Base-by-base conservation (phyloP, 2,888 invertebrate genomes). In the Sturmia bella region DNA sequence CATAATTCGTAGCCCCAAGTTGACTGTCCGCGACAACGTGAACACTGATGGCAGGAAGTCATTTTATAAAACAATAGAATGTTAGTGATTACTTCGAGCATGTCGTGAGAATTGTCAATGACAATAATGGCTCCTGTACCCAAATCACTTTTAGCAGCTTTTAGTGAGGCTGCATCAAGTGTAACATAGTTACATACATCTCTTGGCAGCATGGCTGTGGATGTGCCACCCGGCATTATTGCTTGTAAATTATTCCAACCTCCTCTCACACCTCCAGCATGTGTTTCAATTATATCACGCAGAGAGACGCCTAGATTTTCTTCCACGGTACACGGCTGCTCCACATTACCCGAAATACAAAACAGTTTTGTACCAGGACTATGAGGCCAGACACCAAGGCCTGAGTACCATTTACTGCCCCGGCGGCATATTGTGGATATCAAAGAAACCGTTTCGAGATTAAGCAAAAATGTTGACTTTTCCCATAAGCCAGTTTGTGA, bases 111-210 rank as follows among this genome's bases (percentile, higher is more conserved):
- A 86, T 96, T 96, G 92, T 98, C 97, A 97, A 99, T 98, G 5
- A 99, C 99, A 86, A 99, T 99, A 83, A 99, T 92, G 59, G 98
- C 99, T 2, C 99, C 99, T 0, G 99, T 99, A 64, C 99, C 99
- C 63, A 99, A 93, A 68, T 96, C 96, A 3, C 97, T 96, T 90
- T 99, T 96, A 0, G 94, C 96, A 1, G 96, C 95, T 3, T 98
- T 94, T 83, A 99, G 92, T 0, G 96, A 97, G 91, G 99, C 99
- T 90, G 98, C 99, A 91, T 99, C 99, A 97, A 99, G 97, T 57
- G 97, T 91, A 0, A 96, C 98, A 59, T 95, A 95, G 79, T 96
- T 95, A 90, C 99, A 99, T 0, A 96, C 95, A 79, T 93, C 93
- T 91, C 96, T 96, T 39, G 98, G 98, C 86, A 99, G 96, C n/a